These are phyloP conservation scores for Ericerus pela DNA, from an alignment of 1,140 invertebrate species.

Conservation along the genomic window DNA sequence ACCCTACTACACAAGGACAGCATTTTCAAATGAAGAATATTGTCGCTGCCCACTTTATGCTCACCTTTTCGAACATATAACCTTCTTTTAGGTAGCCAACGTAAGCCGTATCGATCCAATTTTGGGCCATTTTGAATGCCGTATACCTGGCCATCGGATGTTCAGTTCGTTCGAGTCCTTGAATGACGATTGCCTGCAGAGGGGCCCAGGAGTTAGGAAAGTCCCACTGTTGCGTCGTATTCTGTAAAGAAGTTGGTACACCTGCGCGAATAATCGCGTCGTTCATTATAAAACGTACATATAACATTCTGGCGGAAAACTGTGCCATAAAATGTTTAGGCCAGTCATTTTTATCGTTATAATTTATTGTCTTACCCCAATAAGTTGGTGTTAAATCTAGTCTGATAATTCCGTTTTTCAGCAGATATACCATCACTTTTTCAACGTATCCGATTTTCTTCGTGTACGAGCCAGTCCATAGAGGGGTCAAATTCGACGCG, in stretches of 20 bases:
- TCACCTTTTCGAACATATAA: slow-evolving; percentile 70
- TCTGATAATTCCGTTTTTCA: slow-evolving; percentile 11
- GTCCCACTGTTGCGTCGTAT: slow-evolving; percentile 74
- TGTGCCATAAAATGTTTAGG: not conserved
- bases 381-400: slow-evolving; percentile 2
- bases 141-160: slow-evolving; percentile 32
- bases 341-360: not conserved
- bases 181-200: slow-evolving; percentile 45
- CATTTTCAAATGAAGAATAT: not conserved
- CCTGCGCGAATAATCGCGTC: too few relatives aligned
- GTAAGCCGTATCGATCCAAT: slow-evolving; percentile 44
- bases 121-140: slow-evolving; percentile 37
- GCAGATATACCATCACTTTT: slow-evolving; percentile 13
- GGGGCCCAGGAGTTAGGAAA: slow-evolving; percentile 75
- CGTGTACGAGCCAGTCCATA: slow-evolving; percentile 46
- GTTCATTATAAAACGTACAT: too few relatives aligned
- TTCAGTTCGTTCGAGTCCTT: slow-evolving; percentile 37
- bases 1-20: not conserved
- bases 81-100: slow-evolving; percentile 34
- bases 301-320: not conserved
- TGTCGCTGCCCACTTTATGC: slow-evolving; percentile 8
- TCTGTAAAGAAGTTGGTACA: slow-evolving; percentile 49
- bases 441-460: slow-evolving; percentile 8
- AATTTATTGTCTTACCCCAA: slow-evolving; percentile 13
- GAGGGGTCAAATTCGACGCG: slow-evolving; percentile 52